These are phyloP conservation scores for Phainopepla nitens DNA, from an alignment of 2,113 vertebrate species.

Conservation along the genomic window DNA sequence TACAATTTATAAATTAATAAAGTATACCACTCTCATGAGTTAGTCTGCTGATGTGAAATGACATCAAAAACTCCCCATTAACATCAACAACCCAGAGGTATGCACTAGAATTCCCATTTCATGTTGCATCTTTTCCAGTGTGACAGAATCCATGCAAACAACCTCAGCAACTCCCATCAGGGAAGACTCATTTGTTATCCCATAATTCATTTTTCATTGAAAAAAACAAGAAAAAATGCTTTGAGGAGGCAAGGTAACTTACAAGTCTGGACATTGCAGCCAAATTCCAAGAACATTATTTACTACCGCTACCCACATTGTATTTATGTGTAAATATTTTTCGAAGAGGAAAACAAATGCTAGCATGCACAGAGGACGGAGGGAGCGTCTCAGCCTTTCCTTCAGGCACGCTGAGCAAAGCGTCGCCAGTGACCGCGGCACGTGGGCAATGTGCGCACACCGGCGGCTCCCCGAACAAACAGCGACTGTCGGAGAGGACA, in stretches of 20 bases:
- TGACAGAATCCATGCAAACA: not conserved
- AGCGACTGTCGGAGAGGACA: not conserved
- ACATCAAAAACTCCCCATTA: not conserved
- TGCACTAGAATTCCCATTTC: not conserved
- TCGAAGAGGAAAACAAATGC: not conserved
- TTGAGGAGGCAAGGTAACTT: not conserved
- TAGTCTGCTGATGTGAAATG: not conserved
- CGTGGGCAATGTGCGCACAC: not conserved
- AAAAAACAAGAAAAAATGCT: not conserved
- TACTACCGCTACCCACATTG: not conserved
- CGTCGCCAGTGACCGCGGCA: rapidly evolving
- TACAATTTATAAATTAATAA: not conserved
- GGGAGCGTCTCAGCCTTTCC: not conserved
- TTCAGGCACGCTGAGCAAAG: not conserved
- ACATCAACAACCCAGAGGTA: not conserved
- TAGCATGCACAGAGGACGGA: not conserved
- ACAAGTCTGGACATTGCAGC: not conserved
- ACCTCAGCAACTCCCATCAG: not conserved
- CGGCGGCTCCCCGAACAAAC: not conserved
- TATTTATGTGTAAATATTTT: not conserved
- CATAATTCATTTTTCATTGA: not conserved
- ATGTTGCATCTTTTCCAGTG: not conserved
- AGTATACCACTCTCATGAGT: not conserved
- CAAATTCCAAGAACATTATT: not conserved
- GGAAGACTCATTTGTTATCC: not conserved